Conservation (phyloP, 2,113 vertebrate species). For the Anoplopoma fimbria region DNA sequence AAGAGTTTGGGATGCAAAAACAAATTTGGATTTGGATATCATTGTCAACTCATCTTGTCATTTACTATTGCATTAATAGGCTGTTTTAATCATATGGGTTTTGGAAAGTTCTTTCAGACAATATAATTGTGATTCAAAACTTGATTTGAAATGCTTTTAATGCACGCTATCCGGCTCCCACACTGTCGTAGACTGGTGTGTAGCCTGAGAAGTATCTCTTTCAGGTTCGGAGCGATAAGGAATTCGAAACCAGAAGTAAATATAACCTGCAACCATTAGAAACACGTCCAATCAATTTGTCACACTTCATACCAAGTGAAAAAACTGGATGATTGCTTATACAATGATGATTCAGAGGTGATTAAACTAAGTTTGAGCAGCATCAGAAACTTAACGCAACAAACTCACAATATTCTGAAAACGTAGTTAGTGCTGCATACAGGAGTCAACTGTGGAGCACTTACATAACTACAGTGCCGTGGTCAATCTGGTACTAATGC, state of each 20-base stretch:
- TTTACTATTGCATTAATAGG: background rate
- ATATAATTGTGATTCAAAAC: conserved; percentile 12
- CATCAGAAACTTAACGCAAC: background rate
- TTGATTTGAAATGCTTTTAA: conserved; percentile 10
- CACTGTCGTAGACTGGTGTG: background rate
- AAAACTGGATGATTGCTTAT: conserved; percentile 6
- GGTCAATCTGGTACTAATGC: conserved; percentile 38
- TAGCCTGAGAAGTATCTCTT: background rate
- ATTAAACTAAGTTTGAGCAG: background rate
- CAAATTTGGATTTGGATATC: background rate
- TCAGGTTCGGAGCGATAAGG: background rate
- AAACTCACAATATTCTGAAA: background rate
- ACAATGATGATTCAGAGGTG: conserved; percentile 15
- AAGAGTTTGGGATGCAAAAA: background rate
- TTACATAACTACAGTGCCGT: conserved; percentile 42
- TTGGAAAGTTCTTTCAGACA: background rate
- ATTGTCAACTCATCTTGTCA: background rate
- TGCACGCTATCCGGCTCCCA: background rate
- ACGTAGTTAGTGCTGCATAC: background rate
- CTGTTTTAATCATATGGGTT: conserved; percentile 6
- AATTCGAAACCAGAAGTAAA: conserved; percentile 4
- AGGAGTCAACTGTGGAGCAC: conserved; percentile 2
- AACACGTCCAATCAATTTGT: background rate
- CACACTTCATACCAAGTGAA: background rate
- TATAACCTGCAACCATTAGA: background rate